Base-by-base conservation (phyloP, 2,113 vertebrate genomes). In the Atlantisia rogersi region DNA sequence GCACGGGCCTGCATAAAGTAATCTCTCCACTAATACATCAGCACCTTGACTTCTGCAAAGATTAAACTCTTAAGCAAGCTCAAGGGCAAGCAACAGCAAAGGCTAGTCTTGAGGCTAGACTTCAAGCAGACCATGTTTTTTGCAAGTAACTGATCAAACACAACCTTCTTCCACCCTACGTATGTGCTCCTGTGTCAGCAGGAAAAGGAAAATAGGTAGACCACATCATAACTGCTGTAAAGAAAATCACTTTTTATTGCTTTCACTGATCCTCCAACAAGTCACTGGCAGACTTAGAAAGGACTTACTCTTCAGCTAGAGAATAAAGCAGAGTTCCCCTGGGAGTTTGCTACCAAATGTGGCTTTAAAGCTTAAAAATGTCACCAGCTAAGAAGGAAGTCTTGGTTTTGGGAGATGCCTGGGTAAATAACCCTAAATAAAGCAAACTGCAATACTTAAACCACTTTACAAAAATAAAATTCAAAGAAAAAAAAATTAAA, bases 311-410 rank as follows among this genome's bases (percentile, higher is more conserved):
- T 83, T 65, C 60, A 85, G 35, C 24, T 42, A 46, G 20, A 91
- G 31, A 67, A 88, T 22, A 77, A 81, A 92, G 75, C 26, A 81
- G 60, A 76, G 78, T 59, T 92, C 73, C 60, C 39, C 42, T 83
- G n/a, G 42, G 60, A 81, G 31, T 56, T 46, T 90, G 60, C 65
- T 81, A 75, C 69, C n/a, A 84, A 92, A 71, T 24, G 83, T 68
- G 80, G 91, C 63, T 96, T 80, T 74, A 77, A 95, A 92, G 48
- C 32, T 92, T 92, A 90, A 93, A 95, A 95, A 93, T 94, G 92
- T 40, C 82, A 68, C 25, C 56, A 93, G 69, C 73, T 86, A 82
- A 84, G 67, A 83, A 92, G 76, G 82, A 96, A 96, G 83, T 90
- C 42, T 80, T 86, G 82, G 92, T 64, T 76, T 94, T 81, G 77